Evolutionary conservation across 1,140 invertebrate species (phyloP), one percentile per base, ranked within the genome.

Genomic region (Caenorhabditis brenneri): DNA sequence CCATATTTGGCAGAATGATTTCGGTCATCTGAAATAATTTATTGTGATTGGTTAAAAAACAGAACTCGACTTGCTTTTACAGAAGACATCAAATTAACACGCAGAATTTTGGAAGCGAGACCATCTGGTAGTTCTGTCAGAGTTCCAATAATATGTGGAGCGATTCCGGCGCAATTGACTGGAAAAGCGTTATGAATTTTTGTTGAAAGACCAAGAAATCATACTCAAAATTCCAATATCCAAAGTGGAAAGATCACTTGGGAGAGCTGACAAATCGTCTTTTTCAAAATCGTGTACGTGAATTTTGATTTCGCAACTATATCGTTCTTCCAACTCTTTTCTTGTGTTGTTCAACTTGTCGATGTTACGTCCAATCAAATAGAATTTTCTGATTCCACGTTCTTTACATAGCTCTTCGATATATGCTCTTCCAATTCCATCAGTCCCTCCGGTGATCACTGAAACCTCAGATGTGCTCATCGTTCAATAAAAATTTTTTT

Each of bases 141-240:
- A 88, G 95, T 94, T 84, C 92, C 92, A n/a, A 97, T 96, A 91
- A 95, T 93, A 0, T 94, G 92, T 91, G 97, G 97, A 79, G 95
- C 95, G 84, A 96, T 94, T 4, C 97, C 97, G 0, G 97, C 96
- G 92, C 98, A 99, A 91, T 99, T 99, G 6, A 99, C 93, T 91
- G 88, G 80, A 91, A 92, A 55, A 2, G 24, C 0, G 12, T 65
- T 19, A 10, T 42, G 19, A 29, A 16, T 55, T 22, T 33, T 46
- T 27, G 19, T 31, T 22, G 19, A 48, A 58, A 33, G 9, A 79
- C 36, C n/a, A n/a, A 24, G 31, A 53, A 53, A 31, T 79, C 80
- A 87, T 89, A 92, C 92, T 90, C 12, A 98, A 92, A 22, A 96
- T 94, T 0, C 95, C 96, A 84, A 98, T 94, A 90, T 98, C 95